These are phyloP conservation scores for Amblyopsis rosae DNA, from an alignment of 2,113 vertebrate genomes.

Conservation along the genomic window DNA sequence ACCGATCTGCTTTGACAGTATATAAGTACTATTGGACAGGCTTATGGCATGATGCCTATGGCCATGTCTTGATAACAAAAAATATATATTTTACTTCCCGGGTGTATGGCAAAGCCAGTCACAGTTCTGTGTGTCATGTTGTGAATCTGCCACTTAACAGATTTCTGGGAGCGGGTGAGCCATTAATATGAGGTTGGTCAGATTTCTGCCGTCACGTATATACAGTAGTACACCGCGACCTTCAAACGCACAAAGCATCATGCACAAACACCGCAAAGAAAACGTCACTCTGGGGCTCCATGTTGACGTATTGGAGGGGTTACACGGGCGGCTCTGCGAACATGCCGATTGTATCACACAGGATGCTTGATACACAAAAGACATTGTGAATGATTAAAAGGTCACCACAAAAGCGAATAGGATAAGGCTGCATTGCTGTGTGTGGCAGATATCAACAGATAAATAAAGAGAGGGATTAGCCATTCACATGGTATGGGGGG, in stretches of 20 bases:
- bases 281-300: constrained; percentile 9
- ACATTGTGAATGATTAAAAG: constrained; percentile 65
- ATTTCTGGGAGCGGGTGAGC: neutral
- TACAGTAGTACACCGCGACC: neutral
- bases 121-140: neutral
- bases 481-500: constrained; percentile 31
- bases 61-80: neutral
- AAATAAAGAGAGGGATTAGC: constrained; percentile 60
- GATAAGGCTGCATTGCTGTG: constrained; percentile 51
- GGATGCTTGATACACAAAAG: constrained; percentile 61
- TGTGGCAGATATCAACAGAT: constrained; percentile 48
- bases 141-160: neutral
- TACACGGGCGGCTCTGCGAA: constrained; percentile 35
- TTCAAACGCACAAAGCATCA: constrained; percentile 32
- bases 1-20: neutral
- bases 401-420: constrained; percentile 38
- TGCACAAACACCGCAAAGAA: neutral
- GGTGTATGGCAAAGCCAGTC: neutral
- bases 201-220: constrained; percentile 7
- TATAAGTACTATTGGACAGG: constrained; percentile 11
- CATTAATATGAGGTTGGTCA: neutral
- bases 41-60: neutral
- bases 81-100: neutral
- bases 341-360: constrained; percentile 51
- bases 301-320: constrained; percentile 25